Evolutionary conservation across 2,888 invertebrate species (phyloP), one percentile per base, ranked within the genome.

Genomic region (Cataglyphis rosenhaueri): DNA sequence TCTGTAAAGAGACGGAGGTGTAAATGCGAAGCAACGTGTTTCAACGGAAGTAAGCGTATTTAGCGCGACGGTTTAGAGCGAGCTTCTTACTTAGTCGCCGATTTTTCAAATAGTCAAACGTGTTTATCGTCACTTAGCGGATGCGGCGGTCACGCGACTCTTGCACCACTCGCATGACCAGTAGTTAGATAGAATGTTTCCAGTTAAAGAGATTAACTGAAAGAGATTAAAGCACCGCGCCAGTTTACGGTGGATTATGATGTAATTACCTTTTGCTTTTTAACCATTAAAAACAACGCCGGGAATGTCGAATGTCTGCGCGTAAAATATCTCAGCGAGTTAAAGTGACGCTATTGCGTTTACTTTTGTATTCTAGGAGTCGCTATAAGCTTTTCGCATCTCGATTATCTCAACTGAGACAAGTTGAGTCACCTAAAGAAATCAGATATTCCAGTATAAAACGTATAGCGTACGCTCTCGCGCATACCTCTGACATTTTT

Each of bases 401-500:
- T 66, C 25, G 4, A 38, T 76, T 52, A 55, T 55, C 25, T n/a
- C 6, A 10, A 59, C 15, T 21, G 48, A 75, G 35, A 15, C 48
- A 35, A 35, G 74, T 61, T 21, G 15, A 32, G 3, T 35, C 5
- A 10, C 12, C 6, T 6, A 38, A 38, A 55, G 65, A 76, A 44
- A 8, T 44, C 29, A 5, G 25, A 15, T 52, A 57, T 29, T 57
- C 21, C n/a, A 12, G 73, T 8, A 32, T 35, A 52, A 52, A 18
- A 71, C 10, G 25, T 62, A 32, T 18, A 25, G 41, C 15, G 44
- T 55, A 38, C 65, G 64, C 41, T 62, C 41, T 32, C 32, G 44
- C 62, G 81, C 29, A 38, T 74, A 61, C 64, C 64, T 55, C 21
- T 12, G 41, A 32, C 82, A 64, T 82, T 83, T 81, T 81, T 76